Conservation (phyloP, 2,888 invertebrate species). For the Perdita meconis region DNA sequence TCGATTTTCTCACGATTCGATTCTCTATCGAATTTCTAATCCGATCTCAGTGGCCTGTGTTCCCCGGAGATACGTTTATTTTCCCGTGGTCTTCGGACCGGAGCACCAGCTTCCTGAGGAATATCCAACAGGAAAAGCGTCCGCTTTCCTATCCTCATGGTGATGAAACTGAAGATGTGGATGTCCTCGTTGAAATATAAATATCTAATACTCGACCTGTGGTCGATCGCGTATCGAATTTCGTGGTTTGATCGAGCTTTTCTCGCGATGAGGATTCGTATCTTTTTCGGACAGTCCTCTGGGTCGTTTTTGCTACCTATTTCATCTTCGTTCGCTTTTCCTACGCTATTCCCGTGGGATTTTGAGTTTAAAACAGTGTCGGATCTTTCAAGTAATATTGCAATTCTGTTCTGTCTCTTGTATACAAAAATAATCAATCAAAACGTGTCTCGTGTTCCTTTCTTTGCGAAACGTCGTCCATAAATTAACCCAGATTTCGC, state of each 20-base stretch:
- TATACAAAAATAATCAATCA: no score
- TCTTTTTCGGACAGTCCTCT: neutral
- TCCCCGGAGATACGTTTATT: conserved; percentile 15
- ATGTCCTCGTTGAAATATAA: conserved; percentile 37
- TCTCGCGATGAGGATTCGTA: neutral
- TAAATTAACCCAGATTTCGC: conserved; percentile 3
- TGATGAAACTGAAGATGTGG: conserved; percentile 32
- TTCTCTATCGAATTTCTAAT: conserved; percentile 52
- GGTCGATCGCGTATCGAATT: conserved; percentile 30
- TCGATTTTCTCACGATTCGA: conserved; percentile 36
- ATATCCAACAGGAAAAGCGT: conserved; percentile 33
- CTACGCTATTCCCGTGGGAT: no score
- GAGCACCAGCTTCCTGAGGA: conserved; percentile 22
- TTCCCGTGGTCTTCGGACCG: conserved; percentile 1
- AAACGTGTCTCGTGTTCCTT: no score
- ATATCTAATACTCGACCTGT: conserved; percentile 23
- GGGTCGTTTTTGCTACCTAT: no score
- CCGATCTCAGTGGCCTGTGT: conserved; percentile 2
- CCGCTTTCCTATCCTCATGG: conserved; percentile 18
- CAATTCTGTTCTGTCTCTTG: no score
- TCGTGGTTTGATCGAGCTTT: conserved; percentile 10
- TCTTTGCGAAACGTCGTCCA: neutral
- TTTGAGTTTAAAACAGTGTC: no score
- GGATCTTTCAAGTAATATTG: no score
- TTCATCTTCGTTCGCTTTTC: no score